Evolutionary conservation across 2,888 invertebrate species (phyloP), one percentile per base, ranked within the genome.

Genomic region (Exephanes ischioxanthus): DNA sequence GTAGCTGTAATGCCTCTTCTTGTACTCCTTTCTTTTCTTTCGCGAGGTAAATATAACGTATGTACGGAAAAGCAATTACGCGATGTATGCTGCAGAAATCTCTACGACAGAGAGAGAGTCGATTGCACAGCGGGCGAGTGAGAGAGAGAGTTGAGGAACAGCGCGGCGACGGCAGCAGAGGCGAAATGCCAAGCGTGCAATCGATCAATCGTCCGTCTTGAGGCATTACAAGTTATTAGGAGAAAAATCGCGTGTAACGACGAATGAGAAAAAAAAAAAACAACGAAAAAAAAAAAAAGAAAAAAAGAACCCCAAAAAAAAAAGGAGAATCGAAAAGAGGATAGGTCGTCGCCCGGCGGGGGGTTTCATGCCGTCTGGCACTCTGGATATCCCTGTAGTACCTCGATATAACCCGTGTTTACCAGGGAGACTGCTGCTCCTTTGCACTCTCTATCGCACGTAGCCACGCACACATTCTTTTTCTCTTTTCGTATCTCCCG

Each of bases 221-320:
- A 53, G 80, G 84, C 80, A 80, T 84, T 84, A 72, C 84, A 76
- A 84, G 84, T 84, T 84, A 84, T 84, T 84, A 76, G 80, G 67
- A 80, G 75, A 83, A 83, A 83, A 83, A 83, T 78, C 73, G 26
- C 72, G 72, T 72, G 77, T 77, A 78, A 33, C 72, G 51, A 70
- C 48, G 71, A 79, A 73, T 73, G 61, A 48, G 53, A 48, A 48
- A 75, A 45, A 48, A 75, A 45, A 63, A 66, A 84, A 75, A 66
- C 79, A 53, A 6, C 2, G 22, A 22, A 55, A 26, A 75, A 78
- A 70, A 83, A 70, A 82, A 6, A 61, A 61, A 45, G 51, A 53
- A 53, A 66, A 51, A 66, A 22, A 30, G 51, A 22, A 58, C 37
- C 41, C 26, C 58, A 26, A 72, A 61, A 53, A 26, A 37, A 53